Base-by-base conservation (phyloP, 2,888 invertebrate species). In the Conus canariensis region DNA sequence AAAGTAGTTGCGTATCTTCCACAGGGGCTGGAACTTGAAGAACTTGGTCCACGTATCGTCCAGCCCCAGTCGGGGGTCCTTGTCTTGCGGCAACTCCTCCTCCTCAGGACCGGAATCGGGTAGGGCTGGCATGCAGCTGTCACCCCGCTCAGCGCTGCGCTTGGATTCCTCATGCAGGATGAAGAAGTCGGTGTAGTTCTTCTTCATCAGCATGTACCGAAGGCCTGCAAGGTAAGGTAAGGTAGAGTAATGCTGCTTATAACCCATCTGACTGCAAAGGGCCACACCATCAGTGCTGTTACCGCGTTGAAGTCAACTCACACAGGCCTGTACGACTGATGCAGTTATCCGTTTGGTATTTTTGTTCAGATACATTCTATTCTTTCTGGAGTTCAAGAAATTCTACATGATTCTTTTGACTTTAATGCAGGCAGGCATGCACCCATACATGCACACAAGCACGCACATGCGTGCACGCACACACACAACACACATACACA, bases 1-100 rank as follows among this genome's bases (percentile, higher is more conserved):
- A 93, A 96, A 97, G 92, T 97, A 97, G 92, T 96, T 95, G 25
- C 96, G 93, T 16, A 96, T 95, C 91, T 95, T 95, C 95, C 96
- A 96, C 86, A 96, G 89, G 45, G 96, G 96, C 91, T 96, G 96
- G 90, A 95, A 96, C 87, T 95, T 96, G 80, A 92, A 95, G 88
- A 95, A 92, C 89, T 92, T 93, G 8, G 94, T 93, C 96, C 96
- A 96, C 10, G 95, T 94, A 2, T 94, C 91, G 74, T 95, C 94
- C 89, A 96, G 89, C 0, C 93, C 93, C 82, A 9, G 56, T 22
- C 82, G 16, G 56, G 82, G 56, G 58, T 83, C 82, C 9, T 7
- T 9, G 7, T 58, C 82, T 58, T 58, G 82, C 82, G 56, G 58
- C 9, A 2, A 10, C 22, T 56, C 82, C 10, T 74, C 74, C n/a